These are phyloP conservation scores for Orchesella cincta DNA, from an alignment of 1,140 invertebrate species.

Conservation along the genomic window DNA sequence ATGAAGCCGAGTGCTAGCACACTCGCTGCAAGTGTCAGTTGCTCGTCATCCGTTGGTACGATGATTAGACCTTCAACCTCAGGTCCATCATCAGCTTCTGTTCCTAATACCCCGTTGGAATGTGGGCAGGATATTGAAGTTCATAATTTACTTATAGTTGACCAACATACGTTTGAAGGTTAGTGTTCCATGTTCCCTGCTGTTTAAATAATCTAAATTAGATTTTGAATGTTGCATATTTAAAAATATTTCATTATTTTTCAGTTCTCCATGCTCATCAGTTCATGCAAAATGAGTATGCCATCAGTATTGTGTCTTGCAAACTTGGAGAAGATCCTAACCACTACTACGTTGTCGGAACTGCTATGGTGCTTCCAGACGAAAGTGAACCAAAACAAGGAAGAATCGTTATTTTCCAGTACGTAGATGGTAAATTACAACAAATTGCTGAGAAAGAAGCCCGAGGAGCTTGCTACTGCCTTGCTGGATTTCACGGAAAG, in stretches of 20 bases:
- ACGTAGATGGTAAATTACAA: conserved; percentile 82
- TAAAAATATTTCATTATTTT: conserved; percentile 46
- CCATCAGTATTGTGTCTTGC: conserved; percentile 83
- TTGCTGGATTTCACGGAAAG: conserved; percentile 94
- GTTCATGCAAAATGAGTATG: conserved; percentile 84
- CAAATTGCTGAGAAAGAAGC: conserved; percentile 95
- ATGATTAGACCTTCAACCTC: conserved; percentile 46
- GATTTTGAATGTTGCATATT: neutral
- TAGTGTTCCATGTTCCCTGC: too few species aligned
- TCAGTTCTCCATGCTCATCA: conserved; percentile 88
- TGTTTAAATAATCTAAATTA: conserved; percentile 28
- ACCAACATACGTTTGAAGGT: conserved; percentile 95
- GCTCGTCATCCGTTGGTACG: conserved; percentile 46
- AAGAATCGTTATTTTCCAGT: conserved; percentile 88
- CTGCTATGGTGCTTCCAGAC: conserved; percentile 82
- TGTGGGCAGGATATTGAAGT: conserved; percentile 86
- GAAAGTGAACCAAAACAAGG: conserved; percentile 90
- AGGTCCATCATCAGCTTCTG: conserved; percentile 38
- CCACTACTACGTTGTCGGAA: conserved; percentile 92
- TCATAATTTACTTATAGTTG: conserved; percentile 87
- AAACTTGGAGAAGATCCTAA: conserved; percentile 87
- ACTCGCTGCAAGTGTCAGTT: conserved; percentile 62
- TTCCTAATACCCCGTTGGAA: conserved; percentile 55
- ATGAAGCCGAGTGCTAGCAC: conserved; percentile 76
- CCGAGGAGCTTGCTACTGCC: conserved; percentile 88